Evolutionary conservation across 53 echinoderm and acorn worm genomes (phyloP).

Genomic region (Zoroaster sp.): DNA sequence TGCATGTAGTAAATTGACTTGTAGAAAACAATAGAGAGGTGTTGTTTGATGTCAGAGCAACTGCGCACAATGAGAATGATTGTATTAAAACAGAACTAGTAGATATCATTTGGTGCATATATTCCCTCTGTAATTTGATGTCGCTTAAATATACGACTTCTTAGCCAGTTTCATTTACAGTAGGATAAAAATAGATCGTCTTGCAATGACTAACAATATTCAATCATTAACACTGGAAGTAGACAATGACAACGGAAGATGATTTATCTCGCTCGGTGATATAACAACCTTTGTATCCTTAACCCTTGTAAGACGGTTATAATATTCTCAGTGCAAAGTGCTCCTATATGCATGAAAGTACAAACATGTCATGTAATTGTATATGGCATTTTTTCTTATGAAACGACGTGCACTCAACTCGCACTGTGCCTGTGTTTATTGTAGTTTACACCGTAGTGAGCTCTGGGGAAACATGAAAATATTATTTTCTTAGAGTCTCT

Average conservation of each 20-base stretch:
- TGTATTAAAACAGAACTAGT: too few species aligned
- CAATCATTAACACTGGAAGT: too few species aligned
- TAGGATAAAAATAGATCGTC: too few species aligned
- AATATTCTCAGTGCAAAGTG: background rate
- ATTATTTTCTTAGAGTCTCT: background rate
- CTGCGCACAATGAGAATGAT: too few species aligned
- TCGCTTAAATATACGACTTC: too few species aligned
- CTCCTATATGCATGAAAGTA: background rate
- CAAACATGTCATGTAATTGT: conserved; percentile 2
- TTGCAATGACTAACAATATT: too few species aligned
- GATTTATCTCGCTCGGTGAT: background rate
- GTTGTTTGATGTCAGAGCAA: too few species aligned
- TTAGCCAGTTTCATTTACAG: too few species aligned
- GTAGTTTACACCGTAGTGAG: background rate
- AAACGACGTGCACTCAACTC: background rate
- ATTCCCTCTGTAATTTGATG: too few species aligned
- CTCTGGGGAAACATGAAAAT: conserved; percentile 11
- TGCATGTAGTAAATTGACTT: too few species aligned
- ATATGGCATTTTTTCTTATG: background rate
- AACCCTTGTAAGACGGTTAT: background rate
- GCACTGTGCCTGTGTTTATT: background rate
- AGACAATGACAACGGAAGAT: background rate
- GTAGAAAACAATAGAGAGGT: too few species aligned
- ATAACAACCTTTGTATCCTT: background rate
- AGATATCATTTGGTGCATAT: too few species aligned